Evolutionary conservation across 2,888 invertebrate species (phyloP), one percentile per base, ranked within the genome.

Genomic region (Trichogramma dendrolimi): DNA sequence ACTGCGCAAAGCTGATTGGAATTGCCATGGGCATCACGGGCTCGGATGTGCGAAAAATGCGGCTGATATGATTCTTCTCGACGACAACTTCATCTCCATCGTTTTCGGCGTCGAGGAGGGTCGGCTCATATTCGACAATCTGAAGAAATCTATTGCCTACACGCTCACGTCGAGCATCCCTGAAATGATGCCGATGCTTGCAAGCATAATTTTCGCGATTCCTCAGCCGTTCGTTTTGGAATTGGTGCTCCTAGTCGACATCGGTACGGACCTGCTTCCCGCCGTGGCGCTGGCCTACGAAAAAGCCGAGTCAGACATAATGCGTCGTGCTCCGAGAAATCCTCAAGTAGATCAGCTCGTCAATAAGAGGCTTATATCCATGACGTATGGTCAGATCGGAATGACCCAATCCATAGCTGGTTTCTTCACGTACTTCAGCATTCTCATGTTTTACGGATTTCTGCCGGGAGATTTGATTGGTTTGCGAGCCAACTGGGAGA

Each of bases 71-170:
- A 91, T 94, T 73, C 80, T 93, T 63, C 82, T 93, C 79, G 93
- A 93, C 71, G 93, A 93, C 73, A 93, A 93, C 79, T 94, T 94
- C 73, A 90, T 92, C 0, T 91, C 92, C 0, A 92, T 93, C 64
- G 92, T 93, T 1, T 88, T 86, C 3, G 93, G 92, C 53, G 89
- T 93, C 14, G 92, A 93, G 75, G 90, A 90, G 75, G 90, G 90
- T n/a, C 82, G 90, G 55, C 83, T 90, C 70, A 92, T 92, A 76
- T 92, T 91, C 74, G 92, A 92, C 76, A 92, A 92, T 76, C 79
- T 92, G 69, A 92, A 92, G 77, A 92, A 92, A 79, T 91, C 91
- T 0, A 87, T 92, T 64, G 90, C 89, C 60, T 92, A 92, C 79
- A 91, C 91, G 2, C 80, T 92, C 60, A 90, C 91, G 41, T 90